A percentile compares a stretch with the other conserved stretches of the same genome.
Evolutionary conservation across 2,888 invertebrate genomes (phyloP).

Genomic region (Papilio gigon): DNA sequence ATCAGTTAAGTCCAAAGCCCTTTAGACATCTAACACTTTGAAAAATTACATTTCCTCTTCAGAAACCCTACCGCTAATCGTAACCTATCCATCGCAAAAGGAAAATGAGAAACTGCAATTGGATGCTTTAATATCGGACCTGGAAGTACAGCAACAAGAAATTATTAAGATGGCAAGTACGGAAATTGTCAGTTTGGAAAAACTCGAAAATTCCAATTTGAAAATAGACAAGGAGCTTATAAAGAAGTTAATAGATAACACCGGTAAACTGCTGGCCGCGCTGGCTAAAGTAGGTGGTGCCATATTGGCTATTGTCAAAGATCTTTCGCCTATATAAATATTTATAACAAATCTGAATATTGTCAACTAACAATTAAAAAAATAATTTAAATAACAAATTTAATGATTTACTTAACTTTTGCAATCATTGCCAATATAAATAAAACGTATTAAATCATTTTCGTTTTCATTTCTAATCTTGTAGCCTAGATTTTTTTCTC

Average conservation of each 20-base stretch:
- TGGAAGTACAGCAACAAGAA: constrained; percentile 48
- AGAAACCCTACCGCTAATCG: not conserved
- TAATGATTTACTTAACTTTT: not conserved
- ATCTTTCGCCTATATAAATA: constrained; percentile 17
- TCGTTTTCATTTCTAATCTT: not conserved
- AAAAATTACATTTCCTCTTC: constrained; percentile 4
- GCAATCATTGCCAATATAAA: not conserved
- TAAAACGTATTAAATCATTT: constrained; percentile 12
- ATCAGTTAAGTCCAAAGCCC: not conserved
- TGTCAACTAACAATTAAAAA: too few species aligned
- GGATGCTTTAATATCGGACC: constrained; percentile 41
- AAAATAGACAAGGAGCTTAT: constrained; percentile 30
- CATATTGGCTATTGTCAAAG: constrained; percentile 19
- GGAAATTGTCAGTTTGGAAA: constrained; percentile 45
- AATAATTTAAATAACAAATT: not conserved
- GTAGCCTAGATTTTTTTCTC: not conserved
- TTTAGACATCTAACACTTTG: not conserved
- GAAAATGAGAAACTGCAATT: constrained; percentile 46
- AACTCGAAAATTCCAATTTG: constrained; percentile 40
- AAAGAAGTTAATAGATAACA: constrained; percentile 40
- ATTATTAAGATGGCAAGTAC: constrained; percentile 43
- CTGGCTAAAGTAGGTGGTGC: constrained; percentile 28
- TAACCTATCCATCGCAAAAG: constrained; percentile 45
- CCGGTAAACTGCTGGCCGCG: constrained; percentile 42
- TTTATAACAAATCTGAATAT: not conserved